A percentile compares a stretch with the other conserved stretches of the same genome.
These are phyloP conservation scores for Xestia c-nigrum DNA, from an alignment of 2,888 invertebrate species.

Conservation along the genomic window DNA sequence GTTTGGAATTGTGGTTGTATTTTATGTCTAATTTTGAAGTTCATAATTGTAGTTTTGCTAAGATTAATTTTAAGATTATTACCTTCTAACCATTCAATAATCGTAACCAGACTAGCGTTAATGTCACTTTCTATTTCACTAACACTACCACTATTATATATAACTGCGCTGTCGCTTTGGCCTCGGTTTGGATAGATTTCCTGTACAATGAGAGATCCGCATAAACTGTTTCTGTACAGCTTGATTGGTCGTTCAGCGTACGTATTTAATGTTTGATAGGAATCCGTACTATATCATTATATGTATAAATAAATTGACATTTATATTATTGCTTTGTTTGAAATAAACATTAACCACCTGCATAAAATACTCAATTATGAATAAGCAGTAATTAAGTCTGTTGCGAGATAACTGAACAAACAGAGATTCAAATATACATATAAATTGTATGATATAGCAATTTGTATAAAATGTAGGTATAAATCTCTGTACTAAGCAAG, in stretches of 20 bases:
- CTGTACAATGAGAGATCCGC: not conserved
- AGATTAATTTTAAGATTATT: no score
- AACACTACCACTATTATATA: no score
- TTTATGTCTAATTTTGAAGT: no score
- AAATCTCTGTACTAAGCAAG: not conserved
- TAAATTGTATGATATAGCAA: no score
- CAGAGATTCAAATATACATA: no score
- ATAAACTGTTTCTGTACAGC: not conserved
- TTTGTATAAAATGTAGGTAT: not conserved
- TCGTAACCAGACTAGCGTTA: no score
- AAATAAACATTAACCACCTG: constrained; percentile 33
- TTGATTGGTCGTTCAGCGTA: not conserved
- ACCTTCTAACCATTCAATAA: no score
- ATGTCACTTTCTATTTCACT: no score
- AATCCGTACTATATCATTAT: constrained; percentile 3
- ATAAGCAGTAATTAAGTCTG: constrained; percentile 24
- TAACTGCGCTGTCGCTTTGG: no score
- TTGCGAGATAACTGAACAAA: constrained; percentile 3
- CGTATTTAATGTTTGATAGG: constrained; percentile 2
- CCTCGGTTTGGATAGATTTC: not conserved
- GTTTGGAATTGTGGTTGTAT: no score
- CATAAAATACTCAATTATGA: constrained; percentile 25
- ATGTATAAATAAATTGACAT: constrained; percentile 41
- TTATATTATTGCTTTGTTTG: constrained; percentile 33
- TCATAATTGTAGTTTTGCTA: no score